phyloP scores from a whole-genome alignment of 1,140 invertebrate genomes.

The Drosophila lacteicornis region DNA sequence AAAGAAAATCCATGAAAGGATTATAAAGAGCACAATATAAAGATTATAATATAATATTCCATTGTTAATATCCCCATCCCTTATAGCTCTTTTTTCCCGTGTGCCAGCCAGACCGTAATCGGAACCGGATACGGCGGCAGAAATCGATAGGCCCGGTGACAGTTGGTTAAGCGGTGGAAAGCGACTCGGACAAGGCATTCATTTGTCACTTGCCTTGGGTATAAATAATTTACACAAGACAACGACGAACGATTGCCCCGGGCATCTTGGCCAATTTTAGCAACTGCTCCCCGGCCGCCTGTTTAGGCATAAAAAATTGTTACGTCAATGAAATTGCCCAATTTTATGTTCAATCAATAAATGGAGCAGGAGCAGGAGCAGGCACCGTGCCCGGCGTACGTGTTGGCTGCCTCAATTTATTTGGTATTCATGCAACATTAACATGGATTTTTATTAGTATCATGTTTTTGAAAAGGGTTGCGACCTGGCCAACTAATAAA shows the following conservation, averaged over 20 bases:
- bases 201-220: conserved; percentile 69
- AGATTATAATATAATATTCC: not conserved
- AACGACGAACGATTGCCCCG: conserved; percentile 32
- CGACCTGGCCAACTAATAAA: conserved; percentile 53
- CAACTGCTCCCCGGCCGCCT: conserved; percentile 59
- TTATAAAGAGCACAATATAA: not conserved
- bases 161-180: conserved; percentile 63
- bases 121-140: conserved; percentile 2
- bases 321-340: conserved; percentile 79
- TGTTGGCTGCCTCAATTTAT: conserved; percentile 81
- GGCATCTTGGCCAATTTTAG: conserved; percentile 29
- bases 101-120: not conserved
- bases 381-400: conserved; percentile 37
- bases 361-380: conserved; percentile 34
- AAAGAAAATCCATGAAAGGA: too few species aligned
- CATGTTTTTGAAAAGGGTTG: conserved; percentile 82
- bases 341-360: conserved; percentile 83
- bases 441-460: conserved; percentile 84
- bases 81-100: not conserved
- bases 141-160: conserved; percentile 40
- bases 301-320: conserved; percentile 67
- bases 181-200: conserved; percentile 49
- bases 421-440: conserved; percentile 84
- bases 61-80: too few species aligned
- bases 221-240: conserved; percentile 76